phyloP scores from a whole-genome alignment of 2,797 vertebrate species.

The Dryobates pubescens region DNA sequence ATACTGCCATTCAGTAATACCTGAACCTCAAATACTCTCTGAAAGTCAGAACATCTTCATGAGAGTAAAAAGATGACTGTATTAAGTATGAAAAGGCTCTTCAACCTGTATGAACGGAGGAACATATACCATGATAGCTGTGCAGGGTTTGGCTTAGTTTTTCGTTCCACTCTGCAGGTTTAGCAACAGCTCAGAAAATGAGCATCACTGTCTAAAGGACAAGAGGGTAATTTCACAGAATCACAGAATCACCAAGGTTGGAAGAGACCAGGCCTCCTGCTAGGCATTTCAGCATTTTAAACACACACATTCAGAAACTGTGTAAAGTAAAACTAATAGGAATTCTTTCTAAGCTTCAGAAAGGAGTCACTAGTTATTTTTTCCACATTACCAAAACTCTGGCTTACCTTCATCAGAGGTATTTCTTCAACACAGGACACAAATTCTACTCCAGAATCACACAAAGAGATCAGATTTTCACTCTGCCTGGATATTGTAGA shows the following conservation, averaged over 20 bases:
- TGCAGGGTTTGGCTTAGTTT: not conserved
- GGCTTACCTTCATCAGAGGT: not conserved
- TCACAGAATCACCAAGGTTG: too few species aligned
- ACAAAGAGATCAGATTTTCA: not conserved
- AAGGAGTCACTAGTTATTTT: not conserved
- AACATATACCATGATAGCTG: not conserved
- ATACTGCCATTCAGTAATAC: not conserved
- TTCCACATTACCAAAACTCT: not conserved
- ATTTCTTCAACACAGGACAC: not conserved
- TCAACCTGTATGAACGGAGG: not conserved
- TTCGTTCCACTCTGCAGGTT: not conserved
- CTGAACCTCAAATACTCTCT: not conserved
- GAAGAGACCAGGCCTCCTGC: not conserved
- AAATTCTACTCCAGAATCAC: not conserved
- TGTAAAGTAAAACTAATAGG: not conserved
- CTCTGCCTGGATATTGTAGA: not conserved
- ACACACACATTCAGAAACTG: not conserved
- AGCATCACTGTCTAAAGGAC: not conserved
- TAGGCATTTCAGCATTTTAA: not conserved
- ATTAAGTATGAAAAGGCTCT: not conserved
- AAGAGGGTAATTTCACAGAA: not conserved
- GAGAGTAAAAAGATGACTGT: not conserved
- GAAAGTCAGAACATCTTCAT: not conserved
- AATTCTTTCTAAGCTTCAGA: not conserved
- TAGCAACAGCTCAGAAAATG: conserved; percentile 15